These are phyloP conservation scores for Pluvialis apricaria DNA, from an alignment of 2,113 vertebrate species.

Conservation along the genomic window DNA sequence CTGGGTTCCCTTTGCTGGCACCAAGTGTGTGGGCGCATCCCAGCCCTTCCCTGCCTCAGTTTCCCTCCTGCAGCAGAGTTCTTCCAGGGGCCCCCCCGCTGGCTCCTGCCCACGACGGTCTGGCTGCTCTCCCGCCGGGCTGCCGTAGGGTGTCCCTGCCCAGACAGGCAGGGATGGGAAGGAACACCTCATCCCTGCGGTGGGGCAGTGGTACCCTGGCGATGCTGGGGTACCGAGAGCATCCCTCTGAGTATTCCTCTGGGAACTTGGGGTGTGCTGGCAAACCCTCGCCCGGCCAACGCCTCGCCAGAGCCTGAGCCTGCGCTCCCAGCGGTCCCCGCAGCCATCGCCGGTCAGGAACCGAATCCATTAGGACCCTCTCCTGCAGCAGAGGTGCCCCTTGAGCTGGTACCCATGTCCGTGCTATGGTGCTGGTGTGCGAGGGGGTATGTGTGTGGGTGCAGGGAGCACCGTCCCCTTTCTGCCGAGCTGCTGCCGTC, in stretches of 20 bases:
- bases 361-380: not conserved
- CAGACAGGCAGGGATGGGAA: not conserved
- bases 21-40: not conserved
- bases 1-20: not conserved
- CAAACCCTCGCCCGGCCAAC: rapidly evolving
- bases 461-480: not conserved
- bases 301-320: not conserved
- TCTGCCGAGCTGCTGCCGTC: not conserved
- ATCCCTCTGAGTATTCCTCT: not conserved
- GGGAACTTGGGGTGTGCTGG: not conserved
- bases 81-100: rapidly evolving
- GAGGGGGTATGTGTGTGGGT: rapidly evolving
- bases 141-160: not conserved
- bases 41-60: not conserved
- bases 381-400: not conserved
- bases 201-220: not conserved
- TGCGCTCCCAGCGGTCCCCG: not conserved
- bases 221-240: not conserved
- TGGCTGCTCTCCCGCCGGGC: not conserved
- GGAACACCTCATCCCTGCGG: too few species aligned
- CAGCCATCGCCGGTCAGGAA: not conserved
- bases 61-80: not conserved
- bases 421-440: rapidly evolving
- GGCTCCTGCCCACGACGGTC: not conserved
- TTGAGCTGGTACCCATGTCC: not conserved